These are phyloP conservation scores for Poeciliopsis paucimaculata DNA, from an alignment of 2,797 vertebrate species.

Conservation along the genomic window DNA sequence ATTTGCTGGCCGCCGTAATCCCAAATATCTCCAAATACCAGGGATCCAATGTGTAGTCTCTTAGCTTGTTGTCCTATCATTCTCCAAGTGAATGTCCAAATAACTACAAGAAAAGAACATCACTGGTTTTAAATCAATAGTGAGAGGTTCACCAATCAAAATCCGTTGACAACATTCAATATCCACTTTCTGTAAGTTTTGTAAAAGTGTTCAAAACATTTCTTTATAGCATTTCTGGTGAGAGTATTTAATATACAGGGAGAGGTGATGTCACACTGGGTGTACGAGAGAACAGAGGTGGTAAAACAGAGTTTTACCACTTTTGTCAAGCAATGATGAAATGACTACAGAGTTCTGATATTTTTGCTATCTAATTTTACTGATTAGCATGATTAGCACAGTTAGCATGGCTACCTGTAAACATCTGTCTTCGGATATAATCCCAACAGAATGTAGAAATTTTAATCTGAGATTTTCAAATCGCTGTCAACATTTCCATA, in stretches of 20 bases:
- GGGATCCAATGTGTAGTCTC: neutral
- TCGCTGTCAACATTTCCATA: neutral
- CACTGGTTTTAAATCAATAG: neutral
- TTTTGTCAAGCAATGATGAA: neutral
- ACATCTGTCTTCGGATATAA: neutral
- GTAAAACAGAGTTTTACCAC: neutral
- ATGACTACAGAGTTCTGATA: neutral
- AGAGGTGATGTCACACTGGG: neutral
- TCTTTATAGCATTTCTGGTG: neutral
- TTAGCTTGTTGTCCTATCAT: neutral
- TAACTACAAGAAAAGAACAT: neutral
- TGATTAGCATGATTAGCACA: neutral
- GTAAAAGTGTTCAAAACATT: neutral
- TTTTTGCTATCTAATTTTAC: neutral
- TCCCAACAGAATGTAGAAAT: neutral
- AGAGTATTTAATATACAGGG: neutral
- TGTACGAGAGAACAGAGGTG: neutral
- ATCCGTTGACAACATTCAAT: neutral
- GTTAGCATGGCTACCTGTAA: neutral
- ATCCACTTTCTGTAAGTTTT: neutral
- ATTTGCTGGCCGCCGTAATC: neutral
- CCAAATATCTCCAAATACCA: neutral
- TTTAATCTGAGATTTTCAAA: neutral
- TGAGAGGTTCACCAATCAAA: neutral
- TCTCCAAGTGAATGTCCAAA: neutral